Base-by-base conservation (phyloP, 2,797 vertebrate genomes). In the Emydoidea blandingii region DNA sequence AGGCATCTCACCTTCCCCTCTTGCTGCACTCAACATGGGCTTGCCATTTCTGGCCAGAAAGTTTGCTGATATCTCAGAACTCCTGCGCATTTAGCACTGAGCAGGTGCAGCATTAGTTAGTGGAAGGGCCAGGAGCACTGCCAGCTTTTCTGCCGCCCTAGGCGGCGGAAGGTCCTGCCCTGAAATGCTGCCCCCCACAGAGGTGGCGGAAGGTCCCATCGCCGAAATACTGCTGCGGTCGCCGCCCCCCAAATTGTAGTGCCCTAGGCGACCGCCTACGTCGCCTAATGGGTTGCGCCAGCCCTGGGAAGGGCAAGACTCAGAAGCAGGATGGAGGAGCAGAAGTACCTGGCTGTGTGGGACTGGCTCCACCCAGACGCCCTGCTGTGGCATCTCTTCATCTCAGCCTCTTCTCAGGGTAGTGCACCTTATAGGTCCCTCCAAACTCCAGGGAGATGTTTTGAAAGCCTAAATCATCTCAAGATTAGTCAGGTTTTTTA, bases 301-400 rank as follows among this genome's bases (percentile, higher is more conserved):
- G 44, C 44, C 44, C 44, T 44, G 44, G 81, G 62, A 86, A 87
- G 9, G 31, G 9, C 10, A 86, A 92, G 90, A 81, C 78, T 47
- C 44, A 84, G 54, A 59, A 89, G 62, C 12, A 87, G 29, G 81
- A 86, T n/a, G 86, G 2, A 68, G 44, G n/a, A 82, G 53, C 47
- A 81, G 31, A 47, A 78, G 83, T 47, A 34, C 9, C 5, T 72
- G 19, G 5, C n/a, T 72, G 19, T 19, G 65, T 72, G 65, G 19
- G 5, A 37, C 18, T 72, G 29, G 1, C 12, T 82, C 27, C 5
- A 3, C 4, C 3, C 15, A n/a, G 74, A 12, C 72, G 1, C 6
- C 23, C 18, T 72, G 56, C 19, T 25, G 74, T 54, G 7, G 2
- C 0, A 0, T 19, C 81, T 62, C 41, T 88, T 84, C 54, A 78